phyloP scores from a whole-genome alignment of 2,888 invertebrate species.

The Torymus aiolomorphi region DNA sequence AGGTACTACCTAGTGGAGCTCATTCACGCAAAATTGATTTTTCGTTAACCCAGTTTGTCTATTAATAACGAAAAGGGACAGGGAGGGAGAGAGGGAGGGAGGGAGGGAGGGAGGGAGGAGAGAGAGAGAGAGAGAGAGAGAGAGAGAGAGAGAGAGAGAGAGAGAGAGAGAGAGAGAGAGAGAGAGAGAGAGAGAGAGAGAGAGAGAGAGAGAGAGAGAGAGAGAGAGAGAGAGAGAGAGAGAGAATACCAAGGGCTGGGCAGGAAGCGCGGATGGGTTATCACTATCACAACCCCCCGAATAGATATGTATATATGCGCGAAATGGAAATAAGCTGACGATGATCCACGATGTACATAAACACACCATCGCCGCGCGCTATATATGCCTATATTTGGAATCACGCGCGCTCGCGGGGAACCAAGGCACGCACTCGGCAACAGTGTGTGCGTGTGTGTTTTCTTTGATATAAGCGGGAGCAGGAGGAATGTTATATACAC shows the following conservation, averaged over 20 bases:
- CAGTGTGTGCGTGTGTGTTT: no score
- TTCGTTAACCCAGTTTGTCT: conserved; percentile 66
- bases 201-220: conserved; percentile 44
- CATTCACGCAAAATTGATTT: conserved; percentile 64
- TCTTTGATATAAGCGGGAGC: no score
- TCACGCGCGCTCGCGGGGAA: no score
- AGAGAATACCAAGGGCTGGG: background rate
- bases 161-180: no score
- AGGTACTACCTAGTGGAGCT: conserved; percentile 12
- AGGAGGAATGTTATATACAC: no score
- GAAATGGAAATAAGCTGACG: background rate
- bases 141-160: conserved; percentile 44
- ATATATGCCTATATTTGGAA: no score
- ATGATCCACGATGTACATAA: no score
- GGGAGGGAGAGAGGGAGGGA: background rate
- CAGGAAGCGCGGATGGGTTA: background rate
- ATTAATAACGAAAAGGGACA: conserved; percentile 65
- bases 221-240: conserved; percentile 55
- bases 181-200: conserved; percentile 40
- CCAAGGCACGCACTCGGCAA: no score
- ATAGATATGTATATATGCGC: background rate
- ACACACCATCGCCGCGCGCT: no score
- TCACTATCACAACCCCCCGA: conserved; percentile 12
- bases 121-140: background rate
- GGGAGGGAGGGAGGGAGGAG: conserved; percentile 13